Evolutionary conservation across 2,888 invertebrate species (phyloP).

Genomic region (Smittia aterrima): DNA sequence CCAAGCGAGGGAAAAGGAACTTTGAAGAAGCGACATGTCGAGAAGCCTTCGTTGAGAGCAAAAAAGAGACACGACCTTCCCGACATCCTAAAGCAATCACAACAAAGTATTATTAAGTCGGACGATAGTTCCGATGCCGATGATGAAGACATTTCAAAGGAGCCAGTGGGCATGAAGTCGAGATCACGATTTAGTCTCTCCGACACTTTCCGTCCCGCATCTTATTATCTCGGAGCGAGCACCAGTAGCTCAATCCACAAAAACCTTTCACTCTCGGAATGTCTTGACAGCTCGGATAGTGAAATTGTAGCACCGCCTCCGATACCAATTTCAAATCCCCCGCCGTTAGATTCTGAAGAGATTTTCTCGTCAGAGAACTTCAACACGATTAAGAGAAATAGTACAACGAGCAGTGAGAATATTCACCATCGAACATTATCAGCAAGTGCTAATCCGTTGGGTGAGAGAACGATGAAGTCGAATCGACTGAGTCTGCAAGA

Average conservation of each 20-base stretch:
- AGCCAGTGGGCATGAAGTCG: slow-evolving; percentile 66
- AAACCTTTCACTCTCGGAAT: slow-evolving; percentile 58
- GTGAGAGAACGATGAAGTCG: slow-evolving; percentile 47
- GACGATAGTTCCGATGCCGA: slow-evolving; percentile 76
- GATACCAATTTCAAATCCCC: slow-evolving; percentile 68
- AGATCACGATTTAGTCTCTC: slow-evolving; percentile 80
- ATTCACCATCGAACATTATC: slow-evolving; percentile 38
- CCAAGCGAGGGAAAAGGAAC: slow-evolving; percentile 44
- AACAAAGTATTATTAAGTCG: slow-evolving; percentile 57
- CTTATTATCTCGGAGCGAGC: slow-evolving; percentile 76
- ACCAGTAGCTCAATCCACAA: slow-evolving; percentile 48
- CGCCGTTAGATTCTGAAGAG: slow-evolving; percentile 66
- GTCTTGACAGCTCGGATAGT: slow-evolving; percentile 77
- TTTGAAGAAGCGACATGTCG: slow-evolving; percentile 43
- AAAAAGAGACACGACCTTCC: slow-evolving; percentile 57
- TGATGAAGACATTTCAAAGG: slow-evolving; percentile 79
- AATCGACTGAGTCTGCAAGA: slow-evolving; percentile 53
- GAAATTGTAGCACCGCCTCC: slow-evolving; percentile 78
- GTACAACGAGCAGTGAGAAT: slow-evolving; percentile 32
- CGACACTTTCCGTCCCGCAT: slow-evolving; percentile 83
- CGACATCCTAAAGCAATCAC: slow-evolving; percentile 61
- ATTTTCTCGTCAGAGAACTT: slow-evolving; percentile 54
- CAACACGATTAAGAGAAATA: slow-evolving; percentile 51
- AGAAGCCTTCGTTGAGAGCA: slow-evolving; percentile 52
- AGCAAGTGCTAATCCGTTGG: slow-evolving; percentile 47